These are phyloP conservation scores for Coenonympha glycerion DNA, from an alignment of 2,888 invertebrate genomes.

Conservation along the genomic window DNA sequence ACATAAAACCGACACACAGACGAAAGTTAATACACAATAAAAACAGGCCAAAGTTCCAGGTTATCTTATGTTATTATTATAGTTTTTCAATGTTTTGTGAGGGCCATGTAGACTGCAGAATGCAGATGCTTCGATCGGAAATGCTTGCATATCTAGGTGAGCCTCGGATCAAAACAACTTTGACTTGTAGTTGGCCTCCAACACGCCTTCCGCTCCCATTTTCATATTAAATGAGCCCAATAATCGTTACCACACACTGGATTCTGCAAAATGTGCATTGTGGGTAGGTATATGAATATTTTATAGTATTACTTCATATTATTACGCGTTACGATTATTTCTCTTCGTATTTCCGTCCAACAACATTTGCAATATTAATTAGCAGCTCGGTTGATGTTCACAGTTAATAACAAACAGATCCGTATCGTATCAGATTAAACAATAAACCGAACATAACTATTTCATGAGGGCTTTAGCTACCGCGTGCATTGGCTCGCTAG, in stretches of 20 bases:
- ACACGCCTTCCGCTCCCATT: background rate
- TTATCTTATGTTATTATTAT: too few relatives aligned
- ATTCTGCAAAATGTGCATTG: conserved; percentile 3
- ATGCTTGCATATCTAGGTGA: background rate
- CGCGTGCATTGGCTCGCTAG: conserved; percentile 18
- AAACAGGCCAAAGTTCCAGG: too few relatives aligned
- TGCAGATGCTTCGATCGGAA: background rate
- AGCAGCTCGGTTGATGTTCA: conserved; percentile 51
- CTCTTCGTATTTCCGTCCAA: conserved; percentile 38
- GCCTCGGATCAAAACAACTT: background rate
- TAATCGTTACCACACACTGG: background rate
- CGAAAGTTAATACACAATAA: too few relatives aligned
- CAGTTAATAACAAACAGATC: conserved; percentile 58
- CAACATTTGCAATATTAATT: conserved; percentile 74
- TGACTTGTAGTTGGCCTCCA: background rate
- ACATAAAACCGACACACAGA: too few relatives aligned
- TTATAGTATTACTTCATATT: background rate
- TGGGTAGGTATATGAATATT: conserved; percentile 11
- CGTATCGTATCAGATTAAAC: conserved; percentile 54
- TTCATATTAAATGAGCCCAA: conserved; percentile 4
- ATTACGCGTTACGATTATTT: conserved; percentile 10
- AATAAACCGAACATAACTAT: conserved; percentile 54
- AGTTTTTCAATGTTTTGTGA: too few relatives aligned
- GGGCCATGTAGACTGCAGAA: too few relatives aligned
- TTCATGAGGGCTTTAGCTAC: conserved; percentile 46